Conservation (phyloP, 2,888 invertebrate species). For the Ormia ochracea region DNA sequence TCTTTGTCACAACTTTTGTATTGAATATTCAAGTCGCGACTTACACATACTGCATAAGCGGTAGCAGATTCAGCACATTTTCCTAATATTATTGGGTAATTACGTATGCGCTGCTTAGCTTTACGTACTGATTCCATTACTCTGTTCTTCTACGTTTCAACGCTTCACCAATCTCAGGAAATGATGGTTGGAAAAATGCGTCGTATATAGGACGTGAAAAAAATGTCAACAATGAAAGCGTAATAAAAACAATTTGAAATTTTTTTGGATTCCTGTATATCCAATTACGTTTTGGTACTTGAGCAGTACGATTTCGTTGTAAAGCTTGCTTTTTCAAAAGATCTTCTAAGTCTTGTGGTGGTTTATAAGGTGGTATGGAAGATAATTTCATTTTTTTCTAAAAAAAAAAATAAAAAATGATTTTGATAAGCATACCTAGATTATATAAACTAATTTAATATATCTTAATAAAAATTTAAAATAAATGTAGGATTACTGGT, state of each 20-base stretch:
- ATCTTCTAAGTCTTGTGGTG: slow-evolving; percentile 68
- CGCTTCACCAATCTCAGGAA: slow-evolving; percentile 66
- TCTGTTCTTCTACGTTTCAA: slow-evolving; percentile 44
- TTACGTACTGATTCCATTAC: slow-evolving; percentile 88
- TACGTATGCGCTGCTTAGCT: slow-evolving; percentile 84
- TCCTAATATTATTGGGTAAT: slow-evolving; percentile 85
- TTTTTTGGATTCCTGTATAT: slow-evolving; percentile 80
- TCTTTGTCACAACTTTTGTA: slow-evolving; percentile 86
- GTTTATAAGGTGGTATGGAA: slow-evolving; percentile 69
- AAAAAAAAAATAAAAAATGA: slow-evolving; percentile 20
- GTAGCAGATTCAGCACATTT: slow-evolving; percentile 84
- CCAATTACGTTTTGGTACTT: slow-evolving; percentile 79
- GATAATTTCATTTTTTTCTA: slow-evolving; percentile 68
- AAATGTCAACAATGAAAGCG: slow-evolving; percentile 79
- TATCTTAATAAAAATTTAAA: no score
- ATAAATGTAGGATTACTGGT: no score
- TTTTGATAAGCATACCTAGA: no score
- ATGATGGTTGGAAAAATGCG: slow-evolving; percentile 78
- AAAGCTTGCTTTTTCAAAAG: slow-evolving; percentile 64
- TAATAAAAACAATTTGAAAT: slow-evolving; percentile 79
- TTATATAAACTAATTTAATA: no score
- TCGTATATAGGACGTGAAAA: slow-evolving; percentile 87
- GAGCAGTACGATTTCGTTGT: slow-evolving; percentile 71
- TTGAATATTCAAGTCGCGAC: slow-evolving; percentile 83
- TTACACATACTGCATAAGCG: slow-evolving; percentile 88